These are phyloP conservation scores for Tachina lurida DNA, from an alignment of 2,888 invertebrate genomes.

Conservation along the genomic window DNA sequence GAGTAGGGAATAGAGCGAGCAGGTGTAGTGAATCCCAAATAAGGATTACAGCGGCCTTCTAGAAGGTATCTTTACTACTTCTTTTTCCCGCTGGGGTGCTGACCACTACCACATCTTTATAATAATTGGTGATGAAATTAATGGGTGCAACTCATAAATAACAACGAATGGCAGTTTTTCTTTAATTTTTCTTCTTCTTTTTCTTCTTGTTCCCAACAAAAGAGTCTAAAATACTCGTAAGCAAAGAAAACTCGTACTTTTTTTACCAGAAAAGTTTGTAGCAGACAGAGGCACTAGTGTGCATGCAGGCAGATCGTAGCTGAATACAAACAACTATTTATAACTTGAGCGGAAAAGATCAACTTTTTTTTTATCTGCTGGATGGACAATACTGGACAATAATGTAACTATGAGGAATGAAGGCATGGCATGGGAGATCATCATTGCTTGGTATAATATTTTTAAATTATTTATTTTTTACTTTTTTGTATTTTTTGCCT, in stretches of 20 bases:
- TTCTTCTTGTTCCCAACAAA: background rate
- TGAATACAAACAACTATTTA: constrained; percentile 32
- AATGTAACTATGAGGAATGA: constrained; percentile 58
- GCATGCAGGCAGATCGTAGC: constrained; percentile 8
- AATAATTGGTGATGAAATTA: constrained; percentile 78
- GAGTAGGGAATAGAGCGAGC: too few relatives aligned
- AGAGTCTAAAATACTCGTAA: background rate
- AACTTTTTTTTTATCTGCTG: constrained; percentile 51
- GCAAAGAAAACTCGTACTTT: constrained; percentile 22
- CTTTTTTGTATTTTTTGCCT: background rate
- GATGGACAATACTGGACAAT: constrained; percentile 30
- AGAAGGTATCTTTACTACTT: too few relatives aligned
- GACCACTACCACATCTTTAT: constrained; percentile 54
- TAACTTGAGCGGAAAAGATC: constrained; percentile 55
- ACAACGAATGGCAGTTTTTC: constrained; percentile 73
- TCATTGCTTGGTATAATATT: background rate
- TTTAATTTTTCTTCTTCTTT: constrained; percentile 3
- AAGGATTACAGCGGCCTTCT: too few relatives aligned
- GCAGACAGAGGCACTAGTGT: background rate
- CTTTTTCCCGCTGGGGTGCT: background rate
- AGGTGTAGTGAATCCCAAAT: too few relatives aligned
- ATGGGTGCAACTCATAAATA: constrained; percentile 77
- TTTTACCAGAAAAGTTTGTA: background rate
- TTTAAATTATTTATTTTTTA: constrained; percentile 37
- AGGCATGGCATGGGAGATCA: background rate